phyloP scores from a whole-genome alignment of 2,797 vertebrate genomes.

The Sciurus carolinensis region DNA sequence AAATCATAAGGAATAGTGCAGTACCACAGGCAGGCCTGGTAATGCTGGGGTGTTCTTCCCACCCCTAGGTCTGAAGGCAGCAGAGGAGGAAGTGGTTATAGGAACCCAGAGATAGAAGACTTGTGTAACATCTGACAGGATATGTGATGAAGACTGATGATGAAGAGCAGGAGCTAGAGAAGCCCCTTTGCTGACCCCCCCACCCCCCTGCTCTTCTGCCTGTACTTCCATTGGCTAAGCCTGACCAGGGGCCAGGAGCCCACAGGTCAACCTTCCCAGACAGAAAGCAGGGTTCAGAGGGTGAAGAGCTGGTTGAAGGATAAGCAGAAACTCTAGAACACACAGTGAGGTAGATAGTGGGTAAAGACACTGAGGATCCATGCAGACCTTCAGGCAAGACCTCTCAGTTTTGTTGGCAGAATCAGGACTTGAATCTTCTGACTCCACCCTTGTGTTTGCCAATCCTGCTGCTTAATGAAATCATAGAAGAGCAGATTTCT shows the following conservation, averaged over 20 bases:
- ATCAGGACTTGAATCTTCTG: background rate
- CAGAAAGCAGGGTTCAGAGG: background rate
- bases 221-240: no score
- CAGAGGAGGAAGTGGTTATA: background rate
- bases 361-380: background rate
- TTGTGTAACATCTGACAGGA: background rate
- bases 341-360: background rate
- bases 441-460: background rate
- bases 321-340: background rate
- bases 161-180: background rate
- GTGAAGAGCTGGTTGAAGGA: background rate
- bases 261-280: background rate
- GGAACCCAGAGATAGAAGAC: background rate
- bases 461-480: background rate
- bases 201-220: background rate
- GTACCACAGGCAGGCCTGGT: no score
- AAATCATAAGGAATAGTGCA: background rate
- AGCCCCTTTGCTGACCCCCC: background rate
- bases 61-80: background rate
- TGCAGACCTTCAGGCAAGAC: background rate
- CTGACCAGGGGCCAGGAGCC: background rate
- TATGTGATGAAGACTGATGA: background rate
- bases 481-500: background rate
- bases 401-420: background rate
- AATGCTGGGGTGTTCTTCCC: background rate